phyloP scores from a whole-genome alignment of 2,113 vertebrate genomes.

The Atherinomorus stipes region DNA sequence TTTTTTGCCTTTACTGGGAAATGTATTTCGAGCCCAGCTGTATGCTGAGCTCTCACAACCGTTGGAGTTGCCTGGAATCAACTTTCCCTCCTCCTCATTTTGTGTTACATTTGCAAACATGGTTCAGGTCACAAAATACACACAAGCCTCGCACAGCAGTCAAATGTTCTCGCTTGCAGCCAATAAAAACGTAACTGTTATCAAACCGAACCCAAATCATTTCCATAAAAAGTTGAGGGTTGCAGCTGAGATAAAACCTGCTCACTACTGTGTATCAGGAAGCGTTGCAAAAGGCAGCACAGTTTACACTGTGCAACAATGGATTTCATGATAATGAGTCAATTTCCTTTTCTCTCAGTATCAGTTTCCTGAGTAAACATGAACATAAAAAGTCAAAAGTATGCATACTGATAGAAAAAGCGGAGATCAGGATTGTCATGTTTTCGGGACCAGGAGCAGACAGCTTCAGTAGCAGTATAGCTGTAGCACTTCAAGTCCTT shows the following conservation, averaged over 20 bases:
- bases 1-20: too few relatives aligned
- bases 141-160: not conserved
- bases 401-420: slow-evolving; percentile 71
- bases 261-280: not conserved
- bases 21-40: too few relatives aligned
- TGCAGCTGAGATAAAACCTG: not conserved
- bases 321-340: not conserved
- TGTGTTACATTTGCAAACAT: too few relatives aligned
- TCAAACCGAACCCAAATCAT: not conserved
- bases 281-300: not conserved
- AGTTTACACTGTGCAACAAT: not conserved
- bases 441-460: slow-evolving; percentile 66
- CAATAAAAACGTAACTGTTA: not conserved
- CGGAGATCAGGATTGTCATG: not conserved
- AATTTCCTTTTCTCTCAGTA: not conserved
- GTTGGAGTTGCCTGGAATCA: not conserved
- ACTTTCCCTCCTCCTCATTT: not conserved
- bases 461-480: not conserved
- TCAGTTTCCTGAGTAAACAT: not conserved
- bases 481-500: slow-evolving; percentile 32
- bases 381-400: not conserved
- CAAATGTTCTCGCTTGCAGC: too few relatives aligned
- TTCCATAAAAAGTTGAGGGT: not conserved
- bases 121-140: too few relatives aligned
- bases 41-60: too few relatives aligned